Evolutionary conservation across 2,888 invertebrate genomes (phyloP), one percentile per base, ranked within the genome.

Genomic region (Ochropleura plecta): DNA sequence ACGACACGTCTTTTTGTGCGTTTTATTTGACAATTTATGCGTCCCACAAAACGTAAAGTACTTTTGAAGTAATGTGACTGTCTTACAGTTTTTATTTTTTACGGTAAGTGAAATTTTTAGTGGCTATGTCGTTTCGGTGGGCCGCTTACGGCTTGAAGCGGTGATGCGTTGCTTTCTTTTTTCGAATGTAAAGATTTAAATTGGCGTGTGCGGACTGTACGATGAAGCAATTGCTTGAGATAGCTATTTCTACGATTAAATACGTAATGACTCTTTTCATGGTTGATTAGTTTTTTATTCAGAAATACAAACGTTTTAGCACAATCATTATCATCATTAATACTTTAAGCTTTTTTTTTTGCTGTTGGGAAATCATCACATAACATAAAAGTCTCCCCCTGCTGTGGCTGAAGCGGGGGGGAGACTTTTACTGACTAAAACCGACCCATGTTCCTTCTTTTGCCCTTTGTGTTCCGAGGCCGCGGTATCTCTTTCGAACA

Each of bases 21-120:
- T 83, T 81, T 87, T 88, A 77, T 86, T 89, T 83, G 75, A 85
- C 83, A 85, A 83, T 87, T 88, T 88, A 83, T 86, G 82, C 81
- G 78, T 76, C 72, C 73, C 64, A 78, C 71, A 73, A 73, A 73
- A 79, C 72, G 83, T 81, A 83, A 79, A 81, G 77, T 84, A 78
- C 76, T 76, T 76, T 73, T 77, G 76, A 80, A 82, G 73, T 82
- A 82, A 82, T 75, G 76, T 75, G 60, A 64, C 16, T 62, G 76
- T 76, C 53, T 60, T 60, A 20, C 30, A 12, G 59, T 70, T 76
- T 83, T 82, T 82, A 72, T 76, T 82, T 75, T 70, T 48, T 72
- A 72, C 76, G 72, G 79, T 82, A 79, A 79, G 75, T 79, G 75
- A 82, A 70, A 59, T 63, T 81, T 82, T 81, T 70, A 78, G 64